Conservation (phyloP, 2,797 vertebrate genomes). For the Phalloptychus januarius region DNA sequence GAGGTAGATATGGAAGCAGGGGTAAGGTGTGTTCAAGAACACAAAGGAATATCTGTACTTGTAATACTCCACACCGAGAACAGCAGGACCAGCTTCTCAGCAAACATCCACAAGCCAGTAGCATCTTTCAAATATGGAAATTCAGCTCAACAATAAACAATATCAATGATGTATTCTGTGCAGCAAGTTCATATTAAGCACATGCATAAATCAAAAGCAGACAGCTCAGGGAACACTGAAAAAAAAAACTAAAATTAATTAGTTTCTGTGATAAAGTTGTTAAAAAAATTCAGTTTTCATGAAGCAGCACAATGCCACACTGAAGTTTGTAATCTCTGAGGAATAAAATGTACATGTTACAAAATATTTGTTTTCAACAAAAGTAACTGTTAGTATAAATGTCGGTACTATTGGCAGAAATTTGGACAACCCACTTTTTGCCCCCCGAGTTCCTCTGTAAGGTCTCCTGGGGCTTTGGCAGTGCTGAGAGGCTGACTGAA, state of each 20-base stretch:
- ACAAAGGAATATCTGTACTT: constrained; percentile 46
- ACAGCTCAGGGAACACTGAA: background rate
- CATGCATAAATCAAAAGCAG: background rate
- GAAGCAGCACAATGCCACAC: too few species aligned
- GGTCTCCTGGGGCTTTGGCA: background rate
- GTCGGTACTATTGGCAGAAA: background rate
- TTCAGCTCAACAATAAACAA: background rate
- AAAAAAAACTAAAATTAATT: background rate
- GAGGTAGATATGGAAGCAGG: constrained; percentile 21
- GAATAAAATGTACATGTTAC: background rate
- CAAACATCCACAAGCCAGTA: constrained; percentile 40
- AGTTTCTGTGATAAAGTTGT: background rate
- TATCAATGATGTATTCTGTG: constrained; percentile 7
- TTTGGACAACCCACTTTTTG: background rate
- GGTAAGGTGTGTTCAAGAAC: constrained; percentile 23
- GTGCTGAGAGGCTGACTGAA: background rate
- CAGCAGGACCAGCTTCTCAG: constrained; percentile 46
- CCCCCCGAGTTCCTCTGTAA: background rate
- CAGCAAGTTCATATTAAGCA: background rate
- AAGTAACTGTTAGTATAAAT: background rate
- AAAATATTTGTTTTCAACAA: background rate
- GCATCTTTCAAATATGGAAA: constrained; percentile 28
- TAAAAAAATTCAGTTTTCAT: background rate
- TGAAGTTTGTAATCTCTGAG: background rate
- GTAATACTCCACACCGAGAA: constrained; percentile 38